Conservation (phyloP, 2,888 invertebrate species). For the Tenthredo amoena region DNA sequence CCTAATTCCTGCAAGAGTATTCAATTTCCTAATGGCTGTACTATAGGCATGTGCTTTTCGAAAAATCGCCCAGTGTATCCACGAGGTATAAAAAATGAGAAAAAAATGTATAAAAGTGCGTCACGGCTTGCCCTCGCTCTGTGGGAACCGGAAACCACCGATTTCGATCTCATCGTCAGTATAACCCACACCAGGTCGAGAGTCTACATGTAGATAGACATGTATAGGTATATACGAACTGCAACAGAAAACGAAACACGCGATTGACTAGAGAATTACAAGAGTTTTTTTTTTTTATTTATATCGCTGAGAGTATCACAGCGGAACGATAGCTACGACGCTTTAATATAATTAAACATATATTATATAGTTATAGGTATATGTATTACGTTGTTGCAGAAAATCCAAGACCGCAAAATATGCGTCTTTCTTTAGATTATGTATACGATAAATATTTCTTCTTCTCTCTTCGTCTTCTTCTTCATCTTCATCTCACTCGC, state of each 20-base stretch:
- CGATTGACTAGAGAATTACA: constrained; percentile 20
- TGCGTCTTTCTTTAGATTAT: not conserved
- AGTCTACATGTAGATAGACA: not conserved
- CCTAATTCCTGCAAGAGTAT: not conserved
- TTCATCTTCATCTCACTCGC: not conserved
- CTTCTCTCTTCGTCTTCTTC: not conserved
- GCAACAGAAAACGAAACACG: constrained; percentile 19
- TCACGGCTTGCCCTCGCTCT: constrained; percentile 66
- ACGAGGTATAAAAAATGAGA: constrained; percentile 45
- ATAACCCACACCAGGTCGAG: not conserved
- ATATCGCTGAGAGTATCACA: not conserved
- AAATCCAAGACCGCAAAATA: not conserved
- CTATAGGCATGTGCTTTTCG: not conserved
- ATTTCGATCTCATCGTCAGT: constrained; percentile 66
- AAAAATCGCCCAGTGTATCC: not conserved
- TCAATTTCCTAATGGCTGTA: not conserved
- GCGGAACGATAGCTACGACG: constrained; percentile 18
- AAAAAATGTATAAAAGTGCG: constrained; percentile 59
- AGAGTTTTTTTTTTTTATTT: not conserved
- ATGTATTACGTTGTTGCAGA: not conserved
- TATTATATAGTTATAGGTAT: not conserved
- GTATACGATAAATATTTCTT: not conserved
- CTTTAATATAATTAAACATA: not conserved
- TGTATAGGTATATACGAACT: not conserved
- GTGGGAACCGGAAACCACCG: constrained; percentile 71